Evolutionary conservation across 2,888 invertebrate genomes (phyloP).

Genomic region (Eupithecia abbreviata): DNA sequence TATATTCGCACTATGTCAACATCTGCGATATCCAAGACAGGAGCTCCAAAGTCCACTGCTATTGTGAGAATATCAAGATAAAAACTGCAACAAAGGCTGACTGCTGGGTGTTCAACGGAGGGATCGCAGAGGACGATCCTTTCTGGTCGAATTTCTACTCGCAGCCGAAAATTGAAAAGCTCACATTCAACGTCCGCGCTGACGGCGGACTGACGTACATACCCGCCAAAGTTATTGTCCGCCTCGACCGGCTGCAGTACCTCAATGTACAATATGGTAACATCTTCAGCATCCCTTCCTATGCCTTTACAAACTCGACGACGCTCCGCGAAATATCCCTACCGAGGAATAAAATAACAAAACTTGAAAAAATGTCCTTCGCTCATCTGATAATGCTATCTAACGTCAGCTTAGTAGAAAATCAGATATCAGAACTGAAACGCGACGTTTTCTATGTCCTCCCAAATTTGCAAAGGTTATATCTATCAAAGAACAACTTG

Average conservation of each 20-base stretch:
- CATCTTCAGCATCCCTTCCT: constrained; percentile 87
- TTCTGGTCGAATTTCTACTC: constrained; percentile 90
- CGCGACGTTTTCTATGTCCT: constrained; percentile 90
- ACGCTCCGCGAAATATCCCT: constrained; percentile 87
- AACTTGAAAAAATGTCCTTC: constrained; percentile 88
- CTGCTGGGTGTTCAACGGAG: constrained; percentile 89
- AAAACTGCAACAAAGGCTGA: constrained; percentile 87
- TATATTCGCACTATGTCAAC: constrained; percentile 78
- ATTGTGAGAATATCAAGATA: constrained; percentile 84
- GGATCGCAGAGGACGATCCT: constrained; percentile 87
- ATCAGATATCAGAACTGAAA: constrained; percentile 89
- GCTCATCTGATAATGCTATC: constrained; percentile 89
- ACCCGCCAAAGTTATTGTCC: constrained; percentile 87
- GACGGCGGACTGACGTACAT: constrained; percentile 88
- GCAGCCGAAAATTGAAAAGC: constrained; percentile 87
- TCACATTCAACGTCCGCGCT: constrained; percentile 88
- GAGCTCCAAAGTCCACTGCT: constrained; percentile 86
- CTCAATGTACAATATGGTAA: constrained; percentile 89
- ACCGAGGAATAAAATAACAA: constrained; percentile 88
- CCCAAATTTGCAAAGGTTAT: constrained; percentile 88
- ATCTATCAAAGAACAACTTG: constrained; percentile 93
- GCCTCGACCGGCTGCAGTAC: constrained; percentile 86
- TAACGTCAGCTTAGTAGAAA: constrained; percentile 89
- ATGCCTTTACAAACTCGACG: constrained; percentile 90
- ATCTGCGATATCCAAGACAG: constrained; percentile 84